Evolutionary conservation across 2,797 vertebrate genomes (phyloP), one percentile per base, ranked within the genome.

Genomic region (Ptychadena robeensis): DNA sequence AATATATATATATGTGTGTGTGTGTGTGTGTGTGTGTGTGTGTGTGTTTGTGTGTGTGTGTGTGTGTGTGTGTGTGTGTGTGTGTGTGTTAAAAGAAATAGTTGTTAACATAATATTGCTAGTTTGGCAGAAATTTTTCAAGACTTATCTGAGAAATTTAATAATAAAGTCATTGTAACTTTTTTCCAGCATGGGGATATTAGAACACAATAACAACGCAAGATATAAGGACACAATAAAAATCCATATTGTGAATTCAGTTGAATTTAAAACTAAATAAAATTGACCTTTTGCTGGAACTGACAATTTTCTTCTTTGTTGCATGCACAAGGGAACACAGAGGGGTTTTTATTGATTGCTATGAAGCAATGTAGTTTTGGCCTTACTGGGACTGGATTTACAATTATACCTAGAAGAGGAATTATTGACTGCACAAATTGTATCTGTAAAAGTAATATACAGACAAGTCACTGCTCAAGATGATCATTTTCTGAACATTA

Each of bases 361-460:
- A 88, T 89, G 87, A 92, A 91, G 92, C 91, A 94, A 93, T 93
- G 93, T 92, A 91, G 89, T 91, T 92, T 90, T 91, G 88, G 91
- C 91, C 92, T 90, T 93, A 89, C 91, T 87, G 91, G 91, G 90
- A 93, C 89, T 91, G 90, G 92, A 92, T 94, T 93, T 94, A 91
- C 90, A 94, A 92, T 94, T 93, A 94, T 91, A 92, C 89, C 90
- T 91, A 92, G 83, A 88, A 91, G 91, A 91, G 76, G 81, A 88
- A 89, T 93, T 94, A 94, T 94, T 92, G 91, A 94, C 92, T 92
- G 85, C 81, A 92, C n/a, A n/a, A n/a, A n/a, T 88, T 89, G 92
- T 93, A 94, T 93, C 93, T 87, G 81, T 88, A 87, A 89, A 91
- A 85, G 81, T 84, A 92, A 87, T 88, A 85, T 86, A 83, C 66